Evolutionary conservation across 2,113 vertebrate species (phyloP), one percentile per base, ranked within the genome.

Genomic region (Abramis brama): DNA sequence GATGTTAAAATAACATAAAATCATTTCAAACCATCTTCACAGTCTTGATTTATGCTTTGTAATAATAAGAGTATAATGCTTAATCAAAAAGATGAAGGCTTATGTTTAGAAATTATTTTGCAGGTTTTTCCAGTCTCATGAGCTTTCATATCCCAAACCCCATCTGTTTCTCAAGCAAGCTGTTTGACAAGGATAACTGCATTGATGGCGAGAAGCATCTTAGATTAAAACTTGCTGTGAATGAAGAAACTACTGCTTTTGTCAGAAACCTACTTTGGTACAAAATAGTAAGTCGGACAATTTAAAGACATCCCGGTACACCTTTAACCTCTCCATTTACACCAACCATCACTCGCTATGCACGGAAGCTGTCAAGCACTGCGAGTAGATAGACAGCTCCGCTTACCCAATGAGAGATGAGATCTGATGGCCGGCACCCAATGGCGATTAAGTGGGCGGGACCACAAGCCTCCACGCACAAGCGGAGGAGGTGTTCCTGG

Each of bases 401-500:
- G 0, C 5, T 47, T 0, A 36, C 11, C 94, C 39, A 94, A 91
- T 93, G 21, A 68, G 2, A 86, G 9, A 0, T 1, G 19, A 17
- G 13, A 1, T 74, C 27, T 60, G 83, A 36, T 10, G 6, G 12
- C 6, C 1, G 33, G 3, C 19, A n/a, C 33, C 89, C 87, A 91
- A 90, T 91, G 27, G 87, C 30, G 9, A 47, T 4, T 2, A 3
- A 8, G 36, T n/a, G 52, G 12, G 45, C 91, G 93, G 92, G 87
- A 21, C 82, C 86, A 52, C 7, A 10, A 81, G 33, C 83, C 89
- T 91, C 82, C 92, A 84, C 89, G 89, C 90, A 91, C 89, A 90
- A 87, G 91, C 91, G 93, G 92, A 94, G 94, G 94, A 94, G 94
- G 94, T 93, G 94, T 95, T 95, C 93, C 94, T 94, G 94, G 94